Conservation (phyloP, 1,140 invertebrate species). For the Dendroctonus ponderosae region DNA sequence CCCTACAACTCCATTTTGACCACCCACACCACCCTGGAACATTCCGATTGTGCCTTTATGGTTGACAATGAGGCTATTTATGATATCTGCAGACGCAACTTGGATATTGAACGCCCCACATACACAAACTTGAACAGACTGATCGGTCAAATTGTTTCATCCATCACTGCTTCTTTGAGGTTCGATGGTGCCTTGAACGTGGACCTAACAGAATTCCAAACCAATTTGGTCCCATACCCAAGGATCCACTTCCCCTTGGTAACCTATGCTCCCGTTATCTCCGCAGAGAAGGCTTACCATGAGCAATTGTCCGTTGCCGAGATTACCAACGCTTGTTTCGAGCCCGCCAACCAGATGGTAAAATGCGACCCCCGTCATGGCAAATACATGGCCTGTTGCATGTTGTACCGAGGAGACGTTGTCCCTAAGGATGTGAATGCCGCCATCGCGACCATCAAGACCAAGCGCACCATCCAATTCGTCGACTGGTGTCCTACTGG, state of each 20-base stretch:
- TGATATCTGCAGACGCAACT: constrained; percentile 66
- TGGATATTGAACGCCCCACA: constrained; percentile 63
- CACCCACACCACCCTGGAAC: constrained; percentile 56
- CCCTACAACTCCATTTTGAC: constrained; percentile 60
- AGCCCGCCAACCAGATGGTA: constrained; percentile 61
- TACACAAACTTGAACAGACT: constrained; percentile 66
- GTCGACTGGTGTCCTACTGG: too few relatives aligned
- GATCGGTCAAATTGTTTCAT: constrained; percentile 73
- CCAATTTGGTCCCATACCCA: constrained; percentile 67
- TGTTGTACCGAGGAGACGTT: constrained; percentile 65
- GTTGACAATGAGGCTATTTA: constrained; percentile 51
- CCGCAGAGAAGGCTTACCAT: constrained; percentile 44
- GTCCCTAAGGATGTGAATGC: constrained; percentile 56
- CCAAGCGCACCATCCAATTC: constrained; percentile 61
- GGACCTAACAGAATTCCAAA: constrained; percentile 80
- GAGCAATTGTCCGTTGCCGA: constrained; percentile 68
- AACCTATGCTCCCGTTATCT: constrained; percentile 66
- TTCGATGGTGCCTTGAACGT: constrained; percentile 77
- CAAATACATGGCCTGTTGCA: constrained; percentile 73
- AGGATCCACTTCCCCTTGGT: constrained; percentile 71
- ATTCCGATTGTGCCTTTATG: constrained; percentile 67
- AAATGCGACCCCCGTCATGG: constrained; percentile 66
- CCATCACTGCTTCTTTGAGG: constrained; percentile 72
- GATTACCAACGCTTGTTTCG: constrained; percentile 58
- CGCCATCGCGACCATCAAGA: constrained; percentile 75